Base-by-base conservation (phyloP, 2,888 invertebrate genomes). In the Carcina quercana region DNA sequence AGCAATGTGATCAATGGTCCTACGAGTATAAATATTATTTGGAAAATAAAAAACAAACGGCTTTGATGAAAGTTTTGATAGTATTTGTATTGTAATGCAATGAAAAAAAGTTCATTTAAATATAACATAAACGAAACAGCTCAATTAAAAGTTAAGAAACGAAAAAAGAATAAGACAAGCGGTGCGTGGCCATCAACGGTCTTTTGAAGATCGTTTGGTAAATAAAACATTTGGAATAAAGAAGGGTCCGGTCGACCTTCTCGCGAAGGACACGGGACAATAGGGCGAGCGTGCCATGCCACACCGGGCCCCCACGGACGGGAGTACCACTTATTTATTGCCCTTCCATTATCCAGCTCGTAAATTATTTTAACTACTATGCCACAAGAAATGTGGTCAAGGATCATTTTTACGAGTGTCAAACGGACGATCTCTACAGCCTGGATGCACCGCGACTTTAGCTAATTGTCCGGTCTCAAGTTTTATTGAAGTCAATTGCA, bases 191-290 rank as follows among this genome's bases (percentile, higher is more conserved):
- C 14, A 26, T 48, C 34, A 29, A 37, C 30, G 35, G 53, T 45
- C 43, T 48, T 54, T 53, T 47, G 41, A 47, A 55, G 47, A 45
- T 46, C 44, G 38, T 42, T 40, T 25, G 40, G 43, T 39, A 52
- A 52, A 54, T 45, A 49, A 50, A 45, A 41, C 37, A 34, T 17
- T 8, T 28, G 7, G 11, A 60, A 57, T 53, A 48, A 51, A 37
- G 29, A 35, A 45, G 50, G 59, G 54, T 50, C 58, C 53, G 53
- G 59, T 42, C 54, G 70, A 54, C 74, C 74, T 74, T 68, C 66
- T 45, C 53, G 47, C 45, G 72, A 72, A 76, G 74, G 78, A 66
- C 76, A 46, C 34, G 20, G 37, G 65, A 59, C 73, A 75, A 76
- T 78, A 66, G 62, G 62, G 48, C 45, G 53, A 52, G 52, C 58